Evolutionary conservation across 2,113 vertebrate genomes (phyloP).

Genomic region (Thamnaconus septentrionalis): DNA sequence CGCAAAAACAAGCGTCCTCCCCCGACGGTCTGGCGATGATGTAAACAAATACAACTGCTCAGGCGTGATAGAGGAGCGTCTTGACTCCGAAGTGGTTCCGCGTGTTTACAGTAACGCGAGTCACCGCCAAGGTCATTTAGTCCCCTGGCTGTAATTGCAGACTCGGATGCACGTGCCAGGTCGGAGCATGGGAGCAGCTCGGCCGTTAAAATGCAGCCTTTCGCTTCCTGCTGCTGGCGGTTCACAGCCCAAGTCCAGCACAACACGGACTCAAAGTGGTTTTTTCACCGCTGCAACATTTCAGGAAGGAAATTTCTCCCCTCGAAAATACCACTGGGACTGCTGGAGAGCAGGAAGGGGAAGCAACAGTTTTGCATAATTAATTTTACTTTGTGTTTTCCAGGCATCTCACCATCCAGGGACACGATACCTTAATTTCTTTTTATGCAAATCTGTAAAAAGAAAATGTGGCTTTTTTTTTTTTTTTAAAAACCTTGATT

Average conservation of each 20-base stretch:
- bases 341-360: neutral
- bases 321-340: conserved; percentile 25
- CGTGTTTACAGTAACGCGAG: conserved; percentile 30
- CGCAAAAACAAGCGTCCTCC: conserved; percentile 69
- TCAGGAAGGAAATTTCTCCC: conserved; percentile 28
- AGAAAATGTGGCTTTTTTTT: neutral
- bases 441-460: neutral
- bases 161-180: neutral
- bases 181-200: conserved; percentile 1
- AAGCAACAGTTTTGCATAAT: conserved; percentile 17
- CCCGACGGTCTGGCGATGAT: conserved; percentile 55
- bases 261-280: too few relatives aligned
- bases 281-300: conserved; percentile 16
- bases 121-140: conserved; percentile 33
- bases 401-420: conserved; percentile 16
- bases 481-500: conserved; percentile 4
- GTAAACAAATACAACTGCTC: conserved; percentile 68
- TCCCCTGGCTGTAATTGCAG: conserved; percentile 10
- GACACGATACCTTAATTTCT: neutral
- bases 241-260: too few relatives aligned
- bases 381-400: neutral
- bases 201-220: neutral
- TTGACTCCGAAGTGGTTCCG: conserved; percentile 34
- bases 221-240: too few relatives aligned
- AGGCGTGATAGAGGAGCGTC: conserved; percentile 35